Conservation (phyloP, 2,113 vertebrate genomes). For the Sinosuthora webbiana region DNA sequence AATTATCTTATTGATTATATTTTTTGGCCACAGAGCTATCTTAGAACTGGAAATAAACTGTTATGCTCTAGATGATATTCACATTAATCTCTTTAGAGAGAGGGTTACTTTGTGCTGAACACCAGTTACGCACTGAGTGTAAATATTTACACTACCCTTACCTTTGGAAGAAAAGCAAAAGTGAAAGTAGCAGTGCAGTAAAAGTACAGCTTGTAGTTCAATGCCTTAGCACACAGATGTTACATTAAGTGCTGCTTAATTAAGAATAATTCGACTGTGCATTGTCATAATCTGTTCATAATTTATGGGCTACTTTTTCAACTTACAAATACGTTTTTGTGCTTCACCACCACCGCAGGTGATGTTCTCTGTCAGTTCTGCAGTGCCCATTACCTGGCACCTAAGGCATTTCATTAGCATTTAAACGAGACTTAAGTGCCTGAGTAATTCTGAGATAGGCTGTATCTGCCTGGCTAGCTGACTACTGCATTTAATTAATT, state of each 20-base stretch:
- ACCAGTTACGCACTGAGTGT: not conserved
- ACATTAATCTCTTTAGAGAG: not conserved
- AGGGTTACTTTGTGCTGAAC: not conserved
- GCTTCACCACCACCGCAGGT: not conserved
- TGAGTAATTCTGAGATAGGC: slow-evolving; percentile 21
- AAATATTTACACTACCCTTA: not conserved
- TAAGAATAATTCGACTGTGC: not conserved
- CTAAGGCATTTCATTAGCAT: slow-evolving; percentile 43
- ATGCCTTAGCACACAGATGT: not conserved
- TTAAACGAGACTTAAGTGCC: not conserved
- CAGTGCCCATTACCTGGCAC: not conserved
- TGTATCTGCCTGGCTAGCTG: not conserved
- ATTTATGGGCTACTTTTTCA: slow-evolving; percentile 2
- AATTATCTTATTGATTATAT: not conserved
- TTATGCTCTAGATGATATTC: not conserved
- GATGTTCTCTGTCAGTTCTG: not conserved
- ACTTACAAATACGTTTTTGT: not conserved
- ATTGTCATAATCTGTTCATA: not conserved
- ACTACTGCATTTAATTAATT: slow-evolving; percentile 40
- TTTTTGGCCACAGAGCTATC: not conserved
- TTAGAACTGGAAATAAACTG: not conserved
- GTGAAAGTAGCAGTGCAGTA: not conserved
- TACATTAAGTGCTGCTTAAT: not conserved
- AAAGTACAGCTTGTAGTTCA: not conserved
- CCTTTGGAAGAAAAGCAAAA: slow-evolving; percentile 23